phyloP scores from a whole-genome alignment of 2,797 vertebrate species.

The Periparus ater region DNA sequence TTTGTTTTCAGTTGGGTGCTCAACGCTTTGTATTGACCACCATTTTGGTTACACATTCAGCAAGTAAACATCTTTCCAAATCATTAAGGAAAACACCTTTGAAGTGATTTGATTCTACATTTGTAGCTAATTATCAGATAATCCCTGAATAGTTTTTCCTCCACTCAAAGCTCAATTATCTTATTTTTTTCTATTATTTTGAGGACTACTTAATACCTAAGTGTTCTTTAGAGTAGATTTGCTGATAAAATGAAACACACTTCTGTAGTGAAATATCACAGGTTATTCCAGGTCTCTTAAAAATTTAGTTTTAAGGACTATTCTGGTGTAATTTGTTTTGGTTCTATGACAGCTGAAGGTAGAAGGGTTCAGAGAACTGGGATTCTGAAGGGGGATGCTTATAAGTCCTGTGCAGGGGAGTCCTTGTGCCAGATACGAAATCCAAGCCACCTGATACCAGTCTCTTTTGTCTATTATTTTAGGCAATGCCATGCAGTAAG shows the following conservation, averaged over 20 bases:
- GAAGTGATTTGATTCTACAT: not conserved
- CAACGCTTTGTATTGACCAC: not conserved
- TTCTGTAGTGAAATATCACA: not conserved
- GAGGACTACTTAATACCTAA: not conserved
- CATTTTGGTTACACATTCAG: not conserved
- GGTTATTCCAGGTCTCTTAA: not conserved
- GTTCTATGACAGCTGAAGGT: not conserved
- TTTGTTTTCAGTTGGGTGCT: not conserved
- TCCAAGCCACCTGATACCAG: not conserved
- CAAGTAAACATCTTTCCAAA: not conserved
- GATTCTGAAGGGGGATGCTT: not conserved
- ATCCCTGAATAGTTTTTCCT: not conserved
- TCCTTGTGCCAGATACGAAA: not conserved
- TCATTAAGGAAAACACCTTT: not conserved
- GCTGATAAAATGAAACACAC: not conserved
- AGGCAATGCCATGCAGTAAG: not conserved
- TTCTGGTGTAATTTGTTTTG: not conserved
- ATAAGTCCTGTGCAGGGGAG: rapidly evolving
- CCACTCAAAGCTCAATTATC: not conserved
- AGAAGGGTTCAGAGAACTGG: not conserved
- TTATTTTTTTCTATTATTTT: not conserved
- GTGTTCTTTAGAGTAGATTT: not conserved
- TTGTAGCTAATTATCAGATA: not conserved
- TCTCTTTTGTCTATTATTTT: not conserved
- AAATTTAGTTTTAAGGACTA: not conserved